phyloP scores from a whole-genome alignment of 2,797 vertebrate genomes.

The Calcarius lapponicus region DNA sequence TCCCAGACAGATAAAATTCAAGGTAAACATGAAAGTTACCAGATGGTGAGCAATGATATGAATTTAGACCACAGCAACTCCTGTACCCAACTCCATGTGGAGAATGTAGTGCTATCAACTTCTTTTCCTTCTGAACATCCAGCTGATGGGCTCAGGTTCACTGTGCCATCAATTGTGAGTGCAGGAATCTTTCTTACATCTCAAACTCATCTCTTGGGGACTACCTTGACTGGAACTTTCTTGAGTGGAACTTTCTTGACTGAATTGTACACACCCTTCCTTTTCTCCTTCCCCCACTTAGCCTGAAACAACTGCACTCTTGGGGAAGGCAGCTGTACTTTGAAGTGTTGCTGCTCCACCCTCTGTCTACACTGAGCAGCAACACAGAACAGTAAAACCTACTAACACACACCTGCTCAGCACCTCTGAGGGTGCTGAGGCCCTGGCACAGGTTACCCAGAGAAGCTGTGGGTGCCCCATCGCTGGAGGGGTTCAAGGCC shows the following conservation, averaged over 20 bases:
- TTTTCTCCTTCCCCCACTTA: background rate
- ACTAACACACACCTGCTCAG: background rate
- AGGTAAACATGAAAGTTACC: background rate
- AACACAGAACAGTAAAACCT: background rate
- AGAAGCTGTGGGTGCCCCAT: background rate
- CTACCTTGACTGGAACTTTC: background rate
- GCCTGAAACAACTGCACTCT: background rate
- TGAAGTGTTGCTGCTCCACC: background rate
- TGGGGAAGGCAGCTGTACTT: background rate
- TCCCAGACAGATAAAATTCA: background rate
- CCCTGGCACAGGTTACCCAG: background rate
- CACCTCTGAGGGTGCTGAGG: background rate
- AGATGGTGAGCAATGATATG: accelerated
- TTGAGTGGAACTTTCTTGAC: background rate
- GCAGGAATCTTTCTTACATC: background rate
- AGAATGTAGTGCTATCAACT: background rate
- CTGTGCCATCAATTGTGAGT: background rate
- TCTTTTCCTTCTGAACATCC: background rate
- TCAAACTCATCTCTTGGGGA: background rate
- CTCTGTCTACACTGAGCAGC: background rate
- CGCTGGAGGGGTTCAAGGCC: background rate
- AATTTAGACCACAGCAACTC: background rate
- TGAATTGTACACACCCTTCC: background rate
- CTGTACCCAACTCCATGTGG: background rate
- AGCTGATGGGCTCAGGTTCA: background rate